Base-by-base conservation (phyloP, 2,888 invertebrate genomes). In the Caprella mutica region DNA sequence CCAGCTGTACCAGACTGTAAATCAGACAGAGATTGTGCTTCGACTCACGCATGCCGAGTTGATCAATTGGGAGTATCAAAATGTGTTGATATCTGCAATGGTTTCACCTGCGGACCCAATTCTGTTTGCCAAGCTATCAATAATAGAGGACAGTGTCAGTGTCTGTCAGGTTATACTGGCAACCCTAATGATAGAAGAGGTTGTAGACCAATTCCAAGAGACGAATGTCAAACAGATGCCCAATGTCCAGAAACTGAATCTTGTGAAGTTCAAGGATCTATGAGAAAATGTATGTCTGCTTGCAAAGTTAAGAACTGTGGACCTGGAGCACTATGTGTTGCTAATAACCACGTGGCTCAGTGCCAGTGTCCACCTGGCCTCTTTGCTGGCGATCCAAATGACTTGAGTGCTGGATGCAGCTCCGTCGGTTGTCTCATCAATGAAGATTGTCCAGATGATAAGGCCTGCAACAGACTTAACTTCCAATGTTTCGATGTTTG, bases 181-280 rank as follows among this genome's bases (percentile, higher is more conserved):
- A 92, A 93, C 76, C 87, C 91, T 19, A 88, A 88, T 69, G 86
- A 90, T 70, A 80, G 92, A 24, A 83, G 83, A 66, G 92, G 92
- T n/a, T 92, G 92, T 69, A 78, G 81, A 67, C 79, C 80, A 14
- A 72, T 83, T 1, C 77, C 81, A 17, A 83, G 81, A 71, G 83
- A 89, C 68, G 80, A 84, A 71, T 92, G 92, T 69, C 76, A 77
- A 14, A 81, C 82, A 40, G 86, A 89, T 72, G 83, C 81, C 30
- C 85, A 90, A 71, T 92, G 91, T 69, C 75, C 83, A 29, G 90
- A 90, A 74, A 84, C 82, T 65, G 85, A 89, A 70, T 79, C 82
- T 17, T 92, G 91, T 71, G 79, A 80, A 69, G 77, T 77, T 44
- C 77, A 76, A 3, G 67, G 72, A 1, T 81, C 81, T 44, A 70